Conservation (phyloP, 1,140 invertebrate species). For the Caenorhabditis brenneri region DNA sequence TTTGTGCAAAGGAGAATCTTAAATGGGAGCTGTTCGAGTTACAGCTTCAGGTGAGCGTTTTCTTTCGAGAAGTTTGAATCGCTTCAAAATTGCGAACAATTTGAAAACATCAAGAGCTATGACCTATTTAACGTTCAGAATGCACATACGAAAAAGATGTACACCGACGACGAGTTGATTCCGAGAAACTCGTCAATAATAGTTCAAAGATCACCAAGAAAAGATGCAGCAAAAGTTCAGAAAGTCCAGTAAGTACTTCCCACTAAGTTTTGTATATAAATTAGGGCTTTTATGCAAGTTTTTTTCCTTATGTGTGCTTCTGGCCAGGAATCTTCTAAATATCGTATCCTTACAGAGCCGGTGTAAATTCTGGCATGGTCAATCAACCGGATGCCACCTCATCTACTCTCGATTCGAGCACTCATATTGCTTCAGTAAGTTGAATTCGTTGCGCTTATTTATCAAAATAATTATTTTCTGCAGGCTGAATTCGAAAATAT, state of each 20-base stretch:
- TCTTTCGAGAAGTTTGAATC: neutral
- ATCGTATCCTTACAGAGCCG: constrained; percentile 26
- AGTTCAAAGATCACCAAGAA: constrained; percentile 86
- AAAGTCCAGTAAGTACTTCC: constrained; percentile 71
- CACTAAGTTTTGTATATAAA: neutral
- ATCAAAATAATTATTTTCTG: constrained; percentile 36
- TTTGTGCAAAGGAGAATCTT: constrained; percentile 90
- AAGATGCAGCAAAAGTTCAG: constrained; percentile 72
- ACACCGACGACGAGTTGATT: constrained; percentile 81
- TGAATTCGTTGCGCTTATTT: neutral
- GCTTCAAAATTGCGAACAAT: too few relatives aligned
- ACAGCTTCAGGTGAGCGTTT: constrained; percentile 74
- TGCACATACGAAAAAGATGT: constrained; percentile 87
- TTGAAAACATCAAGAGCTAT: neutral
- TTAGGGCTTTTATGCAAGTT: neutral
- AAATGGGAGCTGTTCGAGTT: constrained; percentile 89
- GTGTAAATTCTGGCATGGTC: constrained; percentile 48
- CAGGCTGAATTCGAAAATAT: constrained; percentile 84
- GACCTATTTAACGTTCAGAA: constrained; percentile 77
- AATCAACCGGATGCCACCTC: neutral
- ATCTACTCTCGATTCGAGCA: constrained; percentile 10
- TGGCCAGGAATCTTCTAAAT: neutral
- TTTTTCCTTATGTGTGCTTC: too few relatives aligned
- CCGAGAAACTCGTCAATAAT: constrained; percentile 96
- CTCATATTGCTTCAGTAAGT: constrained; percentile 37